Evolutionary conservation across 2,113 vertebrate species (phyloP).

Genomic region (Casuarius casuarius): DNA sequence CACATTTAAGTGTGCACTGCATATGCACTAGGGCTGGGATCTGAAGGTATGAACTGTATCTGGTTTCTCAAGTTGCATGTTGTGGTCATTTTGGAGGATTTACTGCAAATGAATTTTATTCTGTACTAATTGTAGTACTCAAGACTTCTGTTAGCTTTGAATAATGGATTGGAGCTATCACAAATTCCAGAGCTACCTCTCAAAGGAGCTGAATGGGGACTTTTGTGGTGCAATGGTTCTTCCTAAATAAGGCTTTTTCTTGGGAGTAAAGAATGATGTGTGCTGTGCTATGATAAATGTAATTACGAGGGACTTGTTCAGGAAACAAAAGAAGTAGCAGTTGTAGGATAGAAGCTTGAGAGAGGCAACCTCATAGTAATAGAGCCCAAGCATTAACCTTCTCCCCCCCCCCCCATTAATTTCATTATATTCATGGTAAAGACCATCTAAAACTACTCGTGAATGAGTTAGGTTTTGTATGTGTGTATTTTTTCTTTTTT

Average conservation of each 20-base stretch:
- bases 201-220: not conserved
- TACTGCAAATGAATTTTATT: not conserved
- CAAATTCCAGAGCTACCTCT: not conserved
- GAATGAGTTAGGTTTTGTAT: not conserved
- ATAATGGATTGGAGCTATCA: not conserved
- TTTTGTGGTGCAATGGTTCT: not conserved
- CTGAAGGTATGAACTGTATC: not conserved
- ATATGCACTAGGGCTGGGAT: not conserved
- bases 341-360: not conserved
- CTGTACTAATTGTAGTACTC: not conserved
- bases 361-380: not conserved
- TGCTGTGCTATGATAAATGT: not conserved
- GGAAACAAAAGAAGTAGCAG: not conserved
- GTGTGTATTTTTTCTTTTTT: not conserved
- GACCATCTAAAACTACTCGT: not conserved
- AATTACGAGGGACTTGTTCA: not conserved
- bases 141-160: not conserved
- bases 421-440: not conserved
- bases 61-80: not conserved
- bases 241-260: not conserved
- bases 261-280: not conserved
- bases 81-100: not conserved
- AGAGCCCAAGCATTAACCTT: not conserved
- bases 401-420: not conserved
- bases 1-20: not conserved